These are phyloP conservation scores for Macrosoma leucophasiata DNA, from an alignment of 2,888 invertebrate genomes.

Conservation along the genomic window DNA sequence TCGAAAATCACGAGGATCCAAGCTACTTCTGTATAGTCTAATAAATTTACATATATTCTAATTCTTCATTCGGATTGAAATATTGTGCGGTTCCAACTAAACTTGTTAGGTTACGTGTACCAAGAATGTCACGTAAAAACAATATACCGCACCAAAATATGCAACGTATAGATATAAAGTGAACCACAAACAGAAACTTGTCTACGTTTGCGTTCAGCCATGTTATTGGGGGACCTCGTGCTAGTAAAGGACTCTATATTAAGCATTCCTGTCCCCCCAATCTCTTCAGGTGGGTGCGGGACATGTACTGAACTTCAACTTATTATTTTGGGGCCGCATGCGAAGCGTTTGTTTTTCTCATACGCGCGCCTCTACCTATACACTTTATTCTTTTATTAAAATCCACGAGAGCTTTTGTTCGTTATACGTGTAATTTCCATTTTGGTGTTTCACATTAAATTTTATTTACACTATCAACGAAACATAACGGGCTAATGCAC, in stretches of 20 bases:
- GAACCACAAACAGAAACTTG: slow-evolving; percentile 33
- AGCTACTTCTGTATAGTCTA: slow-evolving; percentile 6
- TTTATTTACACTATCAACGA: slow-evolving; percentile 12
- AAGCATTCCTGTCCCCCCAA: slow-evolving; percentile 70
- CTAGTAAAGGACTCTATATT: slow-evolving; percentile 72
- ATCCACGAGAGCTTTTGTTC: slow-evolving; percentile 39
- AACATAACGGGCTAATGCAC: no score
- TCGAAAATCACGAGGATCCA: slow-evolving; percentile 38
- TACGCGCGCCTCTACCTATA: slow-evolving; percentile 39
- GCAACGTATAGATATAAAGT: slow-evolving; percentile 26
- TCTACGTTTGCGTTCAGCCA: slow-evolving; percentile 47
- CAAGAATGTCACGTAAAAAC: no score
- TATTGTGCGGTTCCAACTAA: no score
- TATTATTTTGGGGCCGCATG: slow-evolving; percentile 66
- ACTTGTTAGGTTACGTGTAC: no score
- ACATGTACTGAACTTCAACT: slow-evolving; percentile 65
- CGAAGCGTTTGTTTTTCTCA: slow-evolving; percentile 62
- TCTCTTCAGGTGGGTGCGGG: slow-evolving; percentile 64
- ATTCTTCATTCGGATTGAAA: slow-evolving; percentile 3
- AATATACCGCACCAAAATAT: no score
- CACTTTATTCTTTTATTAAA: slow-evolving; percentile 62
- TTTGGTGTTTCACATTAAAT: slow-evolving; percentile 17
- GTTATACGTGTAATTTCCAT: slow-evolving; percentile 34
- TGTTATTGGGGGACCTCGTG: slow-evolving; percentile 68
- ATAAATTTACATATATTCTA: slow-evolving; percentile 3